phyloP scores from a whole-genome alignment of 2,888 invertebrate species.

The Clostera curtula region DNA sequence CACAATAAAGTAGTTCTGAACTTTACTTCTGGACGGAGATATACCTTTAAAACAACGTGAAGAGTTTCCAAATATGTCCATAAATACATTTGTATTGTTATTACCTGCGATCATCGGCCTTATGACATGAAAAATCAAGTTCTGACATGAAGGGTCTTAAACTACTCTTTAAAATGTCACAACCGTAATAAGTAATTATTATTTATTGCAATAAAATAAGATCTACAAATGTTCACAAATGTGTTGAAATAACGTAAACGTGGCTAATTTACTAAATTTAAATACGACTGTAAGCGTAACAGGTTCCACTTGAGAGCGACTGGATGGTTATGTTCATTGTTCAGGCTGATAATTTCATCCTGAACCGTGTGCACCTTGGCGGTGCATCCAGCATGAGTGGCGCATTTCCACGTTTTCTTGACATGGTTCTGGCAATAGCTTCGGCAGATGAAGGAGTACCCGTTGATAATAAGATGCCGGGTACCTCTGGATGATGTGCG shows the following conservation, averaged over 20 bases:
- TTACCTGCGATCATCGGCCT: too few relatives aligned
- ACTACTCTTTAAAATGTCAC: too few relatives aligned
- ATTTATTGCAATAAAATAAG: slow-evolving; percentile 1
- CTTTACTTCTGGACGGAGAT: too few relatives aligned
- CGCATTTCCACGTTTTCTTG: slow-evolving; percentile 50
- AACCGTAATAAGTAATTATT: too few relatives aligned
- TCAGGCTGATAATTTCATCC: slow-evolving; percentile 36
- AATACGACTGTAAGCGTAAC: slow-evolving; percentile 15
- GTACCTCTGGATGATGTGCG: slow-evolving; percentile 45
- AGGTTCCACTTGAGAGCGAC: slow-evolving; percentile 14
- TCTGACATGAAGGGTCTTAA: too few relatives aligned
- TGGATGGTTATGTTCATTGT: slow-evolving; percentile 42
- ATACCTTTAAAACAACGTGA: too few relatives aligned
- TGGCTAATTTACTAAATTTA: slow-evolving; percentile 8
- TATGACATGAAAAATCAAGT: too few relatives aligned
- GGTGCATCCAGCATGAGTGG: slow-evolving; percentile 42
- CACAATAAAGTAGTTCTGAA: too few relatives aligned
- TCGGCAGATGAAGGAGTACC: slow-evolving; percentile 48
- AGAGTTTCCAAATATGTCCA: too few relatives aligned
- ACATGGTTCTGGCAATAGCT: slow-evolving; percentile 42
- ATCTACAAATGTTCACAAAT: slow-evolving; percentile 5
- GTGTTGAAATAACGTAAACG: not conserved
- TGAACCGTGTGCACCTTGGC: slow-evolving; percentile 49
- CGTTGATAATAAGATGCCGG: slow-evolving; percentile 43
- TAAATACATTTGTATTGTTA: too few relatives aligned